Conservation (phyloP, 2,888 invertebrate species). For the Xylota sylvarum region DNA sequence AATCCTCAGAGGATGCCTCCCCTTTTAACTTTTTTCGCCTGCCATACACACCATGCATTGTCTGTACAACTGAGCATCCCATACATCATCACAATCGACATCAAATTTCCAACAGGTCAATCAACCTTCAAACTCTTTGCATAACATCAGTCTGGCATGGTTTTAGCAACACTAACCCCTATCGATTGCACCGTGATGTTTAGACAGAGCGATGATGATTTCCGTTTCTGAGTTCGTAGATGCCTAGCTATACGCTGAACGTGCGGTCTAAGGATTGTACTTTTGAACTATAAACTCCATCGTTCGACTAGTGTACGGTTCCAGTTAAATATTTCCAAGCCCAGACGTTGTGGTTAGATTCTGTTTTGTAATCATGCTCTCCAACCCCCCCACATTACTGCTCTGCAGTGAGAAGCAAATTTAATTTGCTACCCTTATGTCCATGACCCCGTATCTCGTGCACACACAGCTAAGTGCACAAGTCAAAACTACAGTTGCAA, state of each 20-base stretch:
- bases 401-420: conserved; percentile 60
- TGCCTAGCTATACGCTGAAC: background rate
- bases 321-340: conserved; percentile 56
- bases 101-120: background rate
- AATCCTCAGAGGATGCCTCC: background rate
- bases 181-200: background rate
- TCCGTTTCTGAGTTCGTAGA: background rate
- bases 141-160: background rate
- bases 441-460: conserved; percentile 41
- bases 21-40: too few species aligned
- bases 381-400: conserved; percentile 34
- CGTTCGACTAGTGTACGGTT: conserved; percentile 5
- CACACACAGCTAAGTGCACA: conserved; percentile 45
- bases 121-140: background rate
- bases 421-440: conserved; percentile 67
- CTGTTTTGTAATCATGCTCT: conserved; percentile 61
- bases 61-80: background rate
- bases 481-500: conserved; percentile 73
- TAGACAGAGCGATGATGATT: background rate
- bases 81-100: background rate
- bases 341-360: conserved; percentile 67
- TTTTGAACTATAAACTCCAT: conserved; percentile 10
- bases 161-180: background rate
- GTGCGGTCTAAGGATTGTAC: background rate
- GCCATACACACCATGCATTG: too few species aligned